Percentiles rank a stretch among this genome's conserved stretches.
Conservation (phyloP, 2,888 invertebrate genomes). For the Lasioglossum villosulum region DNA sequence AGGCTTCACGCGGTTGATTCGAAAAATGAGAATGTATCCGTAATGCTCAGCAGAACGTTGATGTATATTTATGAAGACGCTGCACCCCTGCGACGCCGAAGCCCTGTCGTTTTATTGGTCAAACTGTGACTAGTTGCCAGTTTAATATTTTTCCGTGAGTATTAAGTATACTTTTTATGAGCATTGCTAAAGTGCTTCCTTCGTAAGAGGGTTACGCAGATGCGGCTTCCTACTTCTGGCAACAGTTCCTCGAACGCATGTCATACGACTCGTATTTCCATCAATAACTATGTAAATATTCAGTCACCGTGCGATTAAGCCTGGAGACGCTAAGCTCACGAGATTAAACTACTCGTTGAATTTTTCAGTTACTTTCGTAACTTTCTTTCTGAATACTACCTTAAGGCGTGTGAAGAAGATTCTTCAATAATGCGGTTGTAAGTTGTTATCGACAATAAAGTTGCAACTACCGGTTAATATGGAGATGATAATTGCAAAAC, state of each 20-base stretch:
- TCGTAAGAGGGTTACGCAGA: conserved; percentile 27
- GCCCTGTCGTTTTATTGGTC: background rate
- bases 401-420: background rate
- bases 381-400: background rate
- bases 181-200: conserved; percentile 1
- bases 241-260: conserved; percentile 33
- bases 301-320: conserved; percentile 28
- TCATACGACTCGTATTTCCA: conserved; percentile 62
- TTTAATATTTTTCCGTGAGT: conserved; percentile 2
- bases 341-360: background rate
- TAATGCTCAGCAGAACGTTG: background rate
- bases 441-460: background rate
- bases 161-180: conserved; percentile 21
- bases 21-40: background rate
- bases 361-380: background rate
- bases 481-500: background rate
- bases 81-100: background rate
- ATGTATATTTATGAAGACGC: background rate
- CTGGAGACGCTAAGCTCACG: background rate
- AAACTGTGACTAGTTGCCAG: background rate
- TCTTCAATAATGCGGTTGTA: no score
- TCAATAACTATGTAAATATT: conserved; percentile 63
- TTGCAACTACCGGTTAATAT: background rate
- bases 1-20: background rate
- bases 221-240: conserved; percentile 46